Conservation (phyloP, 2,113 vertebrate genomes). For the Calypte anna region DNA sequence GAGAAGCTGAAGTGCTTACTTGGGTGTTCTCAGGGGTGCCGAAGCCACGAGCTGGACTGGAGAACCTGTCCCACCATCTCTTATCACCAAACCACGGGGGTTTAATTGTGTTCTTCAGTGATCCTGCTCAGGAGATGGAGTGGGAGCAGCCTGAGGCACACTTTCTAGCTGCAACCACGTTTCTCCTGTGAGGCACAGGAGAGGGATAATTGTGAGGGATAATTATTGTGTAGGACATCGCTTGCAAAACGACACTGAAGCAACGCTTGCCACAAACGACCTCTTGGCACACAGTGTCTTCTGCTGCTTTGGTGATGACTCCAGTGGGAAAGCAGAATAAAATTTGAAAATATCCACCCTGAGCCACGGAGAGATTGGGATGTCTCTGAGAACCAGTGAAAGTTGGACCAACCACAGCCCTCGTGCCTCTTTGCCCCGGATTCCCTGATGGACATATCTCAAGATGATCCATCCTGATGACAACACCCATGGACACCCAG, state of each 20-base stretch:
- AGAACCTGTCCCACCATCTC: neutral
- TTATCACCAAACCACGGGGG: neutral
- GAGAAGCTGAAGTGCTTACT: neutral
- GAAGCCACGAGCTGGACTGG: neutral
- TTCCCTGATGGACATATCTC: accelerated
- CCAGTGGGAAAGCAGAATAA: neutral
- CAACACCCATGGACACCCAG: neutral
- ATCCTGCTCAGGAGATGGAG: neutral
- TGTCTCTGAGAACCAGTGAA: neutral
- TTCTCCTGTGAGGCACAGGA: neutral
- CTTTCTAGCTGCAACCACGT: neutral
- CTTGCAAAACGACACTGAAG: neutral
- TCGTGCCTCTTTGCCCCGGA: accelerated
- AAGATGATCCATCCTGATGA: neutral
- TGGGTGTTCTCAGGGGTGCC: neutral
- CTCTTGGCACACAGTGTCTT: neutral
- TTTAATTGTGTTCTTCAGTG: neutral
- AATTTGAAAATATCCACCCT: neutral
- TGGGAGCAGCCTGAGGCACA: neutral
- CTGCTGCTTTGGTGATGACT: neutral
- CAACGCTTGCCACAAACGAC: neutral
- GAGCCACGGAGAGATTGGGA: neutral
- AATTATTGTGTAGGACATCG: neutral
- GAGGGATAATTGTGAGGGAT: too few relatives aligned
- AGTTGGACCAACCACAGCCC: neutral